Conservation (phyloP, 2,888 invertebrate genomes). For the Pyrgus malvae region DNA sequence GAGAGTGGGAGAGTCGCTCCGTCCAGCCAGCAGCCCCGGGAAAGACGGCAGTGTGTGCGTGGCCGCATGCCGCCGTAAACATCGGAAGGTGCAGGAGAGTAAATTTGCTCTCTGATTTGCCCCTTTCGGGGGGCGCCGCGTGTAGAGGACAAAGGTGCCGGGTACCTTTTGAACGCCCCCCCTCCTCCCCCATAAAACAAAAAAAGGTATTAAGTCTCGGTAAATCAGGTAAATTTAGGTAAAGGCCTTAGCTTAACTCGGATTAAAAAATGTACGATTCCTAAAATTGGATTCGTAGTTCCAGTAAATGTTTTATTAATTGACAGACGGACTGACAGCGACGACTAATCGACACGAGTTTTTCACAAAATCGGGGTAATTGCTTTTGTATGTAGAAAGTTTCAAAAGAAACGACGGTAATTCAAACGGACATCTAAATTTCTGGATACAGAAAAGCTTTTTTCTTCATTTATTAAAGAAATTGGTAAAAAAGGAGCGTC, state of each 20-base stretch:
- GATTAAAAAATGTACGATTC: constrained; percentile 5
- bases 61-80: no score
- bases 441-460: not conserved
- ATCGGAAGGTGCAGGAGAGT: no score
- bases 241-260: not conserved
- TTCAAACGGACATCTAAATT: not conserved
- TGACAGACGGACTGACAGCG: constrained; percentile 30
- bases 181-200: no score
- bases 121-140: no score
- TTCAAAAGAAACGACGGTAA: not conserved
- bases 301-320: constrained; percentile 19
- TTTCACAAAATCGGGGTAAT: constrained; percentile 12
- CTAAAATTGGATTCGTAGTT: not conserved
- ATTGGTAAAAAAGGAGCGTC: no score
- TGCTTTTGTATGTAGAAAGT: constrained; percentile 15
- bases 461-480: no score
- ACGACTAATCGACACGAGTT: constrained; percentile 21
- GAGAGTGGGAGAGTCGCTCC: no score
- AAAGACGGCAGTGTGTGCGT: no score
- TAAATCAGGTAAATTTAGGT: not conserved
- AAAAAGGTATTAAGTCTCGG: not conserved
- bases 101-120: no score
- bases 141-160: no score
- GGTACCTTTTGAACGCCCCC: no score
- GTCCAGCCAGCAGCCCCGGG: no score